These are phyloP conservation scores for Gryllus bimaculatus DNA, from an alignment of 1,140 invertebrate species.

Conservation along the genomic window DNA sequence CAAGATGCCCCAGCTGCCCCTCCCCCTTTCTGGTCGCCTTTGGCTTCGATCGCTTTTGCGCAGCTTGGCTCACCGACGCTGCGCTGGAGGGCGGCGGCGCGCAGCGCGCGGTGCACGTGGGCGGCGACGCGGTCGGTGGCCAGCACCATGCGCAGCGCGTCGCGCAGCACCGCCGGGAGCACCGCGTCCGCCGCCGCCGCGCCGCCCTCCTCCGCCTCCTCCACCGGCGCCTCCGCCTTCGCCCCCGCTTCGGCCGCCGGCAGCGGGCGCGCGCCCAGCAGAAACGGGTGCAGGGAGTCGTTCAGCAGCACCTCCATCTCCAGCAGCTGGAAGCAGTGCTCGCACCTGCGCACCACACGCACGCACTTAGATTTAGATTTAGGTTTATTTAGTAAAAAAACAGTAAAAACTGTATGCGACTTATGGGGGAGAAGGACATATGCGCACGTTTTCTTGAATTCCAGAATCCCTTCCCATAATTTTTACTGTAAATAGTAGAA, in stretches of 20 bases:
- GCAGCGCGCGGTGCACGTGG: conserved; percentile 25
- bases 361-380: no score
- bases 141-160: conserved; percentile 25
- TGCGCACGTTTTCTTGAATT: no score
- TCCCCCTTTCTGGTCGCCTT: no score
- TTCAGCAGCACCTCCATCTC: conserved; percentile 31
- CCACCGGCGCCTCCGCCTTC: background rate
- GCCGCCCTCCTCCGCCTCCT: background rate
- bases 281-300: conserved; percentile 28
- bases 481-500: no score
- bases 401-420: no score
- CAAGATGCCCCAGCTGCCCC: no score
- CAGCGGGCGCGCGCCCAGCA: conserved; percentile 29
- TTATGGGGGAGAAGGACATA: no score
- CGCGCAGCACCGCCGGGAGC: conserved; percentile 25
- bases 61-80: conserved; percentile 24
- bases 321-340: conserved; percentile 32
- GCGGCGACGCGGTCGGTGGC: conserved; percentile 22
- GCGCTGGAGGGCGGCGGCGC: conserved; percentile 19
- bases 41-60: no score
- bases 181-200: conserved; percentile 22
- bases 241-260: conserved; percentile 23
- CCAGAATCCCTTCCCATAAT: no score
- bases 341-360: conserved; percentile 25
- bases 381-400: no score